Evolutionary conservation across 1,140 invertebrate species (phyloP).

Genomic region (Apis cerana): DNA sequence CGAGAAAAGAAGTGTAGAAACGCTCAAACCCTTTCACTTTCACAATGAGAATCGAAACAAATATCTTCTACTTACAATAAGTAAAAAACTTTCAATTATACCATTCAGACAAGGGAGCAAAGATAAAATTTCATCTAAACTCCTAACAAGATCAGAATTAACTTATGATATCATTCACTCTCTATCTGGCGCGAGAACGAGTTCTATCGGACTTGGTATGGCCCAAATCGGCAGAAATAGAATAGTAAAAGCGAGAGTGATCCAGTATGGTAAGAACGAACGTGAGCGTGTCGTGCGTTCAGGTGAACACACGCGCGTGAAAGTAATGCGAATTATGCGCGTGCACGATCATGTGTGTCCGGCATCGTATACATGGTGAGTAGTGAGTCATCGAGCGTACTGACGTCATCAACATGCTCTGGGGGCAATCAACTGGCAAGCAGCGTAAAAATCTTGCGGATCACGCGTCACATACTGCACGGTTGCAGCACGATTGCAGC

Average conservation of each 20-base stretch:
- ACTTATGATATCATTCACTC: background rate
- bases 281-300: background rate
- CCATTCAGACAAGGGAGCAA: too few relatives aligned
- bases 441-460: slow-evolving; percentile 63
- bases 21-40: too few relatives aligned
- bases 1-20: too few relatives aligned
- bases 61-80: too few relatives aligned
- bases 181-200: background rate
- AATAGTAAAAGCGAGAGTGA: background rate
- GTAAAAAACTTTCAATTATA: too few relatives aligned
- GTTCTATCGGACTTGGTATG: background rate
- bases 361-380: slow-evolving; percentile 29
- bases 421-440: slow-evolving; percentile 69
- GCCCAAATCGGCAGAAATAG: background rate
- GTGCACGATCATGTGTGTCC: slow-evolving; percentile 24
- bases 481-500: slow-evolving; percentile 31
- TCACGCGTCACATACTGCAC: slow-evolving; percentile 51
- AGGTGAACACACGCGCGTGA: background rate
- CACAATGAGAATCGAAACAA: too few relatives aligned
- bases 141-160: too few relatives aligned
- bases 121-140: too few relatives aligned
- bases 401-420: slow-evolving; percentile 61
- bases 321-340: slow-evolving; percentile 40
- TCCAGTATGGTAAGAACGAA: background rate
- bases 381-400: slow-evolving; percentile 60